These are phyloP conservation scores for Pachycephus smyrnensis DNA, from an alignment of 2,888 invertebrate genomes.

Conservation along the genomic window DNA sequence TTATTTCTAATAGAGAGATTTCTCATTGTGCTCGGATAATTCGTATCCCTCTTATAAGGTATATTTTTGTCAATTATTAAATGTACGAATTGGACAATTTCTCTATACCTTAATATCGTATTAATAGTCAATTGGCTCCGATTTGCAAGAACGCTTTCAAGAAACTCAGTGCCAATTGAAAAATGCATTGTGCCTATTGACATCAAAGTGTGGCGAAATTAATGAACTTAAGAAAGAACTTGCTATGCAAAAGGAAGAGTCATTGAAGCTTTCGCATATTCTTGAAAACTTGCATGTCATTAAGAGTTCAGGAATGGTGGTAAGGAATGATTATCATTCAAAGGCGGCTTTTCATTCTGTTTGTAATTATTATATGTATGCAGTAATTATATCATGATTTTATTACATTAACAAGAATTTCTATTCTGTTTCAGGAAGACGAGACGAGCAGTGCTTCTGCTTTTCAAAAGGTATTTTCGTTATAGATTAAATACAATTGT, in stretches of 20 bases:
- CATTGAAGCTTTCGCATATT: constrained; percentile 2
- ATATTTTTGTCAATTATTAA: neutral
- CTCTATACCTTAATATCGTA: neutral
- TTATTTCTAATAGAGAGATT: constrained; percentile 8
- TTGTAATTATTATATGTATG: neutral
- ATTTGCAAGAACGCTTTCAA: constrained; percentile 11
- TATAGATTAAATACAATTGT: neutral
- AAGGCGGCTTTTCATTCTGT: neutral
- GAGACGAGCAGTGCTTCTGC: neutral
- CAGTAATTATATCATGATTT: neutral
- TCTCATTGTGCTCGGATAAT: constrained; percentile 13
- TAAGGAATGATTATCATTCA: neutral
- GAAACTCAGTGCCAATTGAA: constrained; percentile 11
- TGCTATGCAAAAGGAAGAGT: constrained; percentile 7
- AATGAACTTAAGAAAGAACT: constrained; percentile 14
- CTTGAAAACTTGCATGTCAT: constrained; percentile 5
- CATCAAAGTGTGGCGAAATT: constrained; percentile 3
- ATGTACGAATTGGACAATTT: neutral
- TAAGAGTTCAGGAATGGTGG: neutral
- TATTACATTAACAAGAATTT: neutral
- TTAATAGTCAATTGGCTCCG: neutral
- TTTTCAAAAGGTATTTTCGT: neutral
- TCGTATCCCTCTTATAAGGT: constrained; percentile 15
- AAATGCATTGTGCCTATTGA: neutral
- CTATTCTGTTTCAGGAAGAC: neutral